Base-by-base conservation (phyloP, 2,888 invertebrate genomes). In the Rapana venosa region DNA sequence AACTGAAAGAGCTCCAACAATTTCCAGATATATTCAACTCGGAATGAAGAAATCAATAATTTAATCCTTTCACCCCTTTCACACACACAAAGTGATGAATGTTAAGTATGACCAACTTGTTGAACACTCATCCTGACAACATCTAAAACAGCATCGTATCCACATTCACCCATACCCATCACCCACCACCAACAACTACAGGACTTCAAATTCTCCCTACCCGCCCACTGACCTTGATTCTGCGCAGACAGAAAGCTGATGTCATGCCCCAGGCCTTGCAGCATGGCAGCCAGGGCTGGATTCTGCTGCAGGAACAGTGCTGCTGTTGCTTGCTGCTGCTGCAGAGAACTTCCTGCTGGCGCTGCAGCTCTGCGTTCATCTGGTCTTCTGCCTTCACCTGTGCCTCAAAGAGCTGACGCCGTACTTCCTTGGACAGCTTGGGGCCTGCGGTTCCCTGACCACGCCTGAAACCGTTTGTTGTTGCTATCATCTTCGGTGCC, bases 321-420 rank as follows among this genome's bases (percentile, higher is more conserved):
- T 2, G 81, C 79, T 15, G 88, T 58, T n/a, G 81, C 88, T 5
- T 47, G 56, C 58, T 88, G 88, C 47, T 88, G 88, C 81, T 70
- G 74, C 26, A 88, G 8, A 81, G 26, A 0, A 32, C 81, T 22
- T 79, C 88, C 11, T 88, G 79, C 70, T 85, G 81, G 26, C 81
- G 81, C 87, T 79, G 81, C 30, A 56, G 32, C 81, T 90, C 79
- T 17, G 94, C 93, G 26, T 91, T 92, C 92, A 93, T 89, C 92
- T 95, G 94, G 84, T 96, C 96, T 90, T 95, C 93, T 0, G 95
- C 96, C 87, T 97, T 98, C 15, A 98, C 98, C 94, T 98, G 97
- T 93, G 98, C 97, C 0, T 98, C 98, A 96, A 98, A 98, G 91
- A 98, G 97, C 93, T 98, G 97, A 1, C 98, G 97, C 15, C 98